Conservation (phyloP, 2,888 invertebrate species). For the Lamproptera curius region DNA sequence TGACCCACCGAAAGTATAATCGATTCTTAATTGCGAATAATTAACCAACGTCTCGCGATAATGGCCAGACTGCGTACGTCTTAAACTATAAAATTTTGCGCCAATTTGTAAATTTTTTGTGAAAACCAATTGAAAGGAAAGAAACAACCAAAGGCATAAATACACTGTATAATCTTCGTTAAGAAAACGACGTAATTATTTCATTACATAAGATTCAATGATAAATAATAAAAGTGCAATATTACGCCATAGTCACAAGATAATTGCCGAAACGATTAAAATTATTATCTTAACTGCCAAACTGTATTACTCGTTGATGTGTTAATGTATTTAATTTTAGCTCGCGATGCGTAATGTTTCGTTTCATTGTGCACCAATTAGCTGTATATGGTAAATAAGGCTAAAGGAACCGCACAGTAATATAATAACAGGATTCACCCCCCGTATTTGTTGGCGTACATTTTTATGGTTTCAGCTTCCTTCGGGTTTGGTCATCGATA, state of each 20-base stretch:
- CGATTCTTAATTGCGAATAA: constrained; percentile 74
- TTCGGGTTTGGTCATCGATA: constrained; percentile 67
- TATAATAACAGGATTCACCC: constrained; percentile 65
- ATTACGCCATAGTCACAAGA: constrained; percentile 9
- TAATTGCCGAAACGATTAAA: constrained; percentile 15
- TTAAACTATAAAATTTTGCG: no score
- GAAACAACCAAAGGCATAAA: no score
- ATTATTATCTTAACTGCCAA: constrained; percentile 6
- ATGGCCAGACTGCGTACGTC: constrained; percentile 47
- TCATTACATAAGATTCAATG: neutral
- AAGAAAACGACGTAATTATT: neutral
- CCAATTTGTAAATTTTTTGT: no score
- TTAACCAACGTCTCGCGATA: constrained; percentile 62
- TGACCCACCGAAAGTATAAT: constrained; percentile 61
- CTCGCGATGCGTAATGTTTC: constrained; percentile 6
- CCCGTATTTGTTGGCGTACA: constrained; percentile 42
- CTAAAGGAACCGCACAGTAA: constrained; percentile 31
- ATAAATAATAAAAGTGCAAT: constrained; percentile 9
- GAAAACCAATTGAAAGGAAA: no score
- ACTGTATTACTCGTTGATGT: constrained; percentile 7
- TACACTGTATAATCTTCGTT: no score
- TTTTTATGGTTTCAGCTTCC: constrained; percentile 70
- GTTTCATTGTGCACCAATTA: neutral
- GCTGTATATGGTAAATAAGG: constrained; percentile 1
- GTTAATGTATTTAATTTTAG: constrained; percentile 11